Evolutionary conservation across 2,113 vertebrate species (phyloP), one percentile per base, ranked within the genome.

Genomic region (Vidua chalybeata): DNA sequence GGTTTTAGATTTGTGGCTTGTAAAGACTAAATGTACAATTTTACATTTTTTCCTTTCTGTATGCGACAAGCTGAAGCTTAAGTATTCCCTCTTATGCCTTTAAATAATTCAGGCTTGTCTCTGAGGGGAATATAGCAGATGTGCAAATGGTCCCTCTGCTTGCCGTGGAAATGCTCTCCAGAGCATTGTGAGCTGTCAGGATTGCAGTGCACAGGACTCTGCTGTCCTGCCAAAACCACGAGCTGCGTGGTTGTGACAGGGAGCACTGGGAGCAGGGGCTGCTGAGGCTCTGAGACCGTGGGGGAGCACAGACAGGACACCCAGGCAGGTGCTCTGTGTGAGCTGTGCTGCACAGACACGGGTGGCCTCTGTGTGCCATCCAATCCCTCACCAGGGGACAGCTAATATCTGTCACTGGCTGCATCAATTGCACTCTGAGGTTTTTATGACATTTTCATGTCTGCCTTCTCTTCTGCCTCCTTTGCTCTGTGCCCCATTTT

Each of bases 401-500:
- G 41, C 56, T 31, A 9, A 13, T 4, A 6, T 14, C 87, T 77
- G 54, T 66, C 62, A 35, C 69, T 54, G 66, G n/a, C 59, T 56
- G 15, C 69, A 74, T 64, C 54, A 66, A 14, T 17, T 64, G 75
- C n/a, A 21, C 56, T 49, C 79, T 0, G 22, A 91, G 79, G 41
- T 12, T 87, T 92, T 90, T 13, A 28, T 45, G 69, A 9, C 14
- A 24, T 78, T 94, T 91, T 63, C 35, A 7, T 14, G 8, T n/a
- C 80, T 88, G 72, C 41, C 17, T 87, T 72, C 31, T 67, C 14
- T 59, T 86, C 52, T 2, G 20, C 52, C 46, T 23, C 33, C 39
- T 88, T 71, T 89, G 87, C 83, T 94, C 79, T 10, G 19, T 87
- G 89, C 59, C 82, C 87, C 51, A 68, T 87, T 96, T 96, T 96